phyloP scores from a whole-genome alignment of 2,113 vertebrate genomes.

The Cyprinodon variegatus region DNA sequence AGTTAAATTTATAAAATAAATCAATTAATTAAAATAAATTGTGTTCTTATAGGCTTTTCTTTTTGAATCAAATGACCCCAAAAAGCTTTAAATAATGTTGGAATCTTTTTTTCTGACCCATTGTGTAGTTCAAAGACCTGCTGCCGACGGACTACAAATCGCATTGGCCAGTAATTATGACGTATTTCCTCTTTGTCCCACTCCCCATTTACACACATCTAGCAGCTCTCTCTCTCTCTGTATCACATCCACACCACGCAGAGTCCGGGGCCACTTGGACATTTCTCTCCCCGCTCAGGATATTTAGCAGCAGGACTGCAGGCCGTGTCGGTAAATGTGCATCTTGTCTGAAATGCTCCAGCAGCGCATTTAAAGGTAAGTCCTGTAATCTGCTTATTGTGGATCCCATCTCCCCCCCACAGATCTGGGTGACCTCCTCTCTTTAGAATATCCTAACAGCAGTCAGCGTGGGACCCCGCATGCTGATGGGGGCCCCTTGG shows the following conservation, averaged over 20 bases:
- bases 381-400: constrained; percentile 43
- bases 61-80: no score
- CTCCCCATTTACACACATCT: constrained; percentile 21
- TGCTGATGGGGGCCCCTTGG: constrained; percentile 4
- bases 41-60: no score
- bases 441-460: constrained; percentile 33
- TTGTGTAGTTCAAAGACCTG: neutral
- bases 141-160: constrained; percentile 67
- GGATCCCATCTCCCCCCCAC: constrained; percentile 42
- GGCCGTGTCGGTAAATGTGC: constrained; percentile 54
- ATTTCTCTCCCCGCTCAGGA: constrained; percentile 65
- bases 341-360: constrained; percentile 72
- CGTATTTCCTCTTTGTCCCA: constrained; percentile 76
- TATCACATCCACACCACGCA: constrained; percentile 41
- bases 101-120: neutral
- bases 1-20: no score
- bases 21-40: no score
- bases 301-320: constrained; percentile 59
- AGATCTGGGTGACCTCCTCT: constrained; percentile 6
- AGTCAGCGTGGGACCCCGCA: constrained; percentile 24
- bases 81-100: neutral
- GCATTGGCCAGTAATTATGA: constrained; percentile 69
- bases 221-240: constrained; percentile 2
- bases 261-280: constrained; percentile 59
- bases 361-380: constrained; percentile 72